These are phyloP conservation scores for Oncopodura yosiiana DNA, from an alignment of 1,140 invertebrate genomes.

Conservation along the genomic window DNA sequence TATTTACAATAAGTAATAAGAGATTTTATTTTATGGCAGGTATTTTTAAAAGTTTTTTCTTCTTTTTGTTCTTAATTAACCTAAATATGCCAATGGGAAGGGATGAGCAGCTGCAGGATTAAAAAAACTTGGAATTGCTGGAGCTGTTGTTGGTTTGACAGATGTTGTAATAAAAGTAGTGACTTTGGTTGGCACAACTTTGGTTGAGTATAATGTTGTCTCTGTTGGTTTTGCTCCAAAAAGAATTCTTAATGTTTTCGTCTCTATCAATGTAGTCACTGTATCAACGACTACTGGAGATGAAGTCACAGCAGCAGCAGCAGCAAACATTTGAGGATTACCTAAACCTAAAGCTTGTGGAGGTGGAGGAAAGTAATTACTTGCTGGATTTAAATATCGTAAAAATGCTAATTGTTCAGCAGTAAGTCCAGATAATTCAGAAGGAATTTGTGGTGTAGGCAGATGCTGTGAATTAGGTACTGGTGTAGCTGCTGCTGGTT, in stretches of 20 bases:
- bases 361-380: conserved; percentile 26
- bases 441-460: conserved; percentile 40
- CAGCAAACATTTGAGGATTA: conserved; percentile 60
- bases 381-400: conserved; percentile 45
- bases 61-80: conserved; percentile 14
- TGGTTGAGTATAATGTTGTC: conserved; percentile 74
- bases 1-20: too few relatives aligned
- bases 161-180: conserved; percentile 70
- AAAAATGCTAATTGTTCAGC: conserved; percentile 53
- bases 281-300: conserved; percentile 69
- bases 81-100: conserved; percentile 50
- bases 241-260: conserved; percentile 69
- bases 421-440: conserved; percentile 40
- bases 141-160: conserved; percentile 53
- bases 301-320: conserved; percentile 68
- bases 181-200: conserved; percentile 66
- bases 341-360: not conserved
- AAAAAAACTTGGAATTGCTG: conserved; percentile 60
- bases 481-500: conserved; percentile 41
- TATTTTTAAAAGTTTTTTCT: too few relatives aligned
- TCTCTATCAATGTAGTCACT: conserved; percentile 65
- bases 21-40: too few relatives aligned
- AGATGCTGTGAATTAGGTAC: conserved; percentile 38
- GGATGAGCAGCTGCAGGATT: conserved; percentile 50
- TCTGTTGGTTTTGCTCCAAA: conserved; percentile 80